A percentile compares a stretch with the other conserved stretches of the same genome.
phyloP scores from a whole-genome alignment of 2,888 invertebrate species.

The Pocota personata region DNA sequence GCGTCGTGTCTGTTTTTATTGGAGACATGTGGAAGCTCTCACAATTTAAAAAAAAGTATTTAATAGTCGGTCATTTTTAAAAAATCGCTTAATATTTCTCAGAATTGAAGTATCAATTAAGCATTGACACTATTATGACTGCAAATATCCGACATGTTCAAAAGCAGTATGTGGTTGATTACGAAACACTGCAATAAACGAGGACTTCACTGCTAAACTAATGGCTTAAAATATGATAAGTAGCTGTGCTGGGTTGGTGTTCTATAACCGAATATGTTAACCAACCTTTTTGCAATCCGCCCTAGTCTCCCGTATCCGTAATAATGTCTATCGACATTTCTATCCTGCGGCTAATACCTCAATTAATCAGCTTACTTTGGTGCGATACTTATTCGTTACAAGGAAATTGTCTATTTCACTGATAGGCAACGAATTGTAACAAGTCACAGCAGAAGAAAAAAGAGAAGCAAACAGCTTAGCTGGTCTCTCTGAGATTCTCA shows the following conservation, averaged over 20 bases:
- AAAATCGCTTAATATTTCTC: not conserved
- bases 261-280: not conserved
- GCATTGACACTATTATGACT: not conserved
- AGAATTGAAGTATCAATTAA: not conserved
- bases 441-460: conserved; percentile 14
- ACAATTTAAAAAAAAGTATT: not conserved
- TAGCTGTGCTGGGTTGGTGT: not conserved
- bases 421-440: not conserved
- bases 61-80: not conserved
- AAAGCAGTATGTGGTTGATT: not conserved
- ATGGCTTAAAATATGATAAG: not conserved
- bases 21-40: too few relatives aligned
- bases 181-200: not conserved
- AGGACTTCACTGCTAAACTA: not conserved
- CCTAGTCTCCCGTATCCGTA: not conserved
- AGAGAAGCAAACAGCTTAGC: conserved; percentile 2
- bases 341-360: not conserved
- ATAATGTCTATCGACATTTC: not conserved
- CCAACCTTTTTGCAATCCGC: not conserved
- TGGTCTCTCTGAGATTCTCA: conserved; percentile 1
- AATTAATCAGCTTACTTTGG: conserved; percentile 29
- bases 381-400: conserved; percentile 1
- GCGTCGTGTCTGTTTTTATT: too few relatives aligned
- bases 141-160: not conserved
- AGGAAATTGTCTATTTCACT: conserved; percentile 6